A percentile compares a stretch with the other conserved stretches of the same genome.
Conservation (phyloP, 1,140 invertebrate species). For the Caenorhabditis briggsae region DNA sequence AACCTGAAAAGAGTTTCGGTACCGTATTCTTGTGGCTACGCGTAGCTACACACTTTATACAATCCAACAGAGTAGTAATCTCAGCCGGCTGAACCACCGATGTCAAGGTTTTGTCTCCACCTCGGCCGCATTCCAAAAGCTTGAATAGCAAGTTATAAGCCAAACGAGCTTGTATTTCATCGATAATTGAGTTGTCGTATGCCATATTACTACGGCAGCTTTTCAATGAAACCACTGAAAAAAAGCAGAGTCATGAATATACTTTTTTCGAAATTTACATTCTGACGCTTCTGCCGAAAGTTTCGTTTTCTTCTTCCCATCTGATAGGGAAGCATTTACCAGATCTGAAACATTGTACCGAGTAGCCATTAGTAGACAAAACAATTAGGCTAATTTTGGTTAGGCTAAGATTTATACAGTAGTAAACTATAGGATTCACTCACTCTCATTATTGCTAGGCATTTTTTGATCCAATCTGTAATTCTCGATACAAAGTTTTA, state of each 20-base stretch:
- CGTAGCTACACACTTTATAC: background rate
- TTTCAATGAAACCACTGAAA: slow-evolving; percentile 8
- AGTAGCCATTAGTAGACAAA: too few relatives aligned
- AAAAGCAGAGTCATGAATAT: background rate
- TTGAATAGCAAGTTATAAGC: background rate
- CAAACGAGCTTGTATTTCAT: slow-evolving; percentile 4
- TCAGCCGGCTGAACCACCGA: background rate
- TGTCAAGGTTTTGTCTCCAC: background rate
- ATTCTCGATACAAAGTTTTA: too few relatives aligned
- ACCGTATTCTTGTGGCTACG: background rate
- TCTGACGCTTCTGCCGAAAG: background rate
- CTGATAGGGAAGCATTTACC: too few relatives aligned
- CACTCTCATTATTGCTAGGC: too few relatives aligned
- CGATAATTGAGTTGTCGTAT: background rate
- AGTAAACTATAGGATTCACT: too few relatives aligned
- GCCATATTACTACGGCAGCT: background rate
- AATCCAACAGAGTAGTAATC: background rate
- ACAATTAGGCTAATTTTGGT: too few relatives aligned
- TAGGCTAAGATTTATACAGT: too few relatives aligned
- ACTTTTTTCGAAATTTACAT: background rate
- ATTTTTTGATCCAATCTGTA: too few relatives aligned
- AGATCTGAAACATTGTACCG: too few relatives aligned
- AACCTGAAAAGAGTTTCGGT: background rate
- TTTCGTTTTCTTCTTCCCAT: background rate
- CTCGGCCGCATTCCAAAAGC: background rate